Evolutionary conservation across 2,113 vertebrate species (phyloP).

Genomic region (Micromys minutus): DNA sequence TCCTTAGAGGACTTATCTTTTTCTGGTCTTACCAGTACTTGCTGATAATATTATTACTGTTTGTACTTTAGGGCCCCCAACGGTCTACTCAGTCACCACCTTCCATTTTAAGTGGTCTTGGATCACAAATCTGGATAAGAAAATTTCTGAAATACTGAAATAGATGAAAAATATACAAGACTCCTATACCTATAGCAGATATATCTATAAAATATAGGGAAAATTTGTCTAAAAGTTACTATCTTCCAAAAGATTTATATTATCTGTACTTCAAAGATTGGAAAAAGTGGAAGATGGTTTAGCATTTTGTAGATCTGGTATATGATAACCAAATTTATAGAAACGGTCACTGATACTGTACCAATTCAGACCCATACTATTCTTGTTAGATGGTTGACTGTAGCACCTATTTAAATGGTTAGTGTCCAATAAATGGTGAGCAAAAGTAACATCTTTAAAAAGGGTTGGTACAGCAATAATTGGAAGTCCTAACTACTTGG

Average conservation of each 20-base stretch:
- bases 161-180: not conserved
- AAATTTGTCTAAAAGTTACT: not conserved
- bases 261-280: not conserved
- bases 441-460: no score
- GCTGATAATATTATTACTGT: not conserved
- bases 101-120: not conserved
- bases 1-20: no score
- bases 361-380: not conserved
- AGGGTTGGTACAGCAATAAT: no score
- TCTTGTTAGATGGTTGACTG: not conserved
- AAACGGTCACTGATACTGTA: not conserved
- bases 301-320: not conserved
- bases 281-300: not conserved
- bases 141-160: not conserved
- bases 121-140: not conserved
- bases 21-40: no score
- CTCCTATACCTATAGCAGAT: not conserved
- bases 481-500: no score
- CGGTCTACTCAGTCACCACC: not conserved
- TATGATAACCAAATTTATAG: not conserved
- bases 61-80: not conserved
- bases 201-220: not conserved
- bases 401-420: no score
- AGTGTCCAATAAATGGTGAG: no score
- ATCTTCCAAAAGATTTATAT: not conserved